Percentiles rank a stretch among this genome's conserved stretches.
phyloP scores from a whole-genome alignment of 2,113 vertebrate genomes.

The Saguinus midas region DNA sequence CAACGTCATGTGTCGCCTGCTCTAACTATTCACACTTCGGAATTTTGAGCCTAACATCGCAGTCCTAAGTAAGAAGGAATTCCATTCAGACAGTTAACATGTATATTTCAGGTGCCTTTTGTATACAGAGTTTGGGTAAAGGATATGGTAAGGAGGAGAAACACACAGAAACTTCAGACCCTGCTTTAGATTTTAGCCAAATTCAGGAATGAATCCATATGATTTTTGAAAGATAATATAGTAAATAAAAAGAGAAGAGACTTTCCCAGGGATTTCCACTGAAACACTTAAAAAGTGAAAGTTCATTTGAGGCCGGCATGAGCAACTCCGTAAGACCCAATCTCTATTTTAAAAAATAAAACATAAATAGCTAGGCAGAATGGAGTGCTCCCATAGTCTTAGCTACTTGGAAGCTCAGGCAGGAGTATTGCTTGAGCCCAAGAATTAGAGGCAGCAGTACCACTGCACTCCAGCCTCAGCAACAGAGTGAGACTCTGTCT shows the following conservation, averaged over 20 bases:
- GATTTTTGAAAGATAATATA: neutral
- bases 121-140: neutral
- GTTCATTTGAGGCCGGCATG: too few relatives aligned
- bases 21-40: neutral
- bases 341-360: too few relatives aligned
- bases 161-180: neutral
- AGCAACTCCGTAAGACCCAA: too few relatives aligned
- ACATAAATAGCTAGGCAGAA: too few relatives aligned
- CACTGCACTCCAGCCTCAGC: too few relatives aligned
- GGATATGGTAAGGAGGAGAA: neutral
- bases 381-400: too few relatives aligned
- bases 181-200: neutral
- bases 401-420: too few relatives aligned
- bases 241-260: neutral
- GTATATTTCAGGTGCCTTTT: neutral
- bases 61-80: neutral
- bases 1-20: neutral
- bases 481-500: too few relatives aligned
- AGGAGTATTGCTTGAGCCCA: too few relatives aligned
- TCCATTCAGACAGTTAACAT: neutral
- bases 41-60: neutral
- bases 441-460: too few relatives aligned
- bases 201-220: neutral
- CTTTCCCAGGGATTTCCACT: neutral
- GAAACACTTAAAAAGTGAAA: neutral